Evolutionary conservation across 2,113 vertebrate species (phyloP), one percentile per base, ranked within the genome.

Genomic region (Tapirus terrestris): DNA sequence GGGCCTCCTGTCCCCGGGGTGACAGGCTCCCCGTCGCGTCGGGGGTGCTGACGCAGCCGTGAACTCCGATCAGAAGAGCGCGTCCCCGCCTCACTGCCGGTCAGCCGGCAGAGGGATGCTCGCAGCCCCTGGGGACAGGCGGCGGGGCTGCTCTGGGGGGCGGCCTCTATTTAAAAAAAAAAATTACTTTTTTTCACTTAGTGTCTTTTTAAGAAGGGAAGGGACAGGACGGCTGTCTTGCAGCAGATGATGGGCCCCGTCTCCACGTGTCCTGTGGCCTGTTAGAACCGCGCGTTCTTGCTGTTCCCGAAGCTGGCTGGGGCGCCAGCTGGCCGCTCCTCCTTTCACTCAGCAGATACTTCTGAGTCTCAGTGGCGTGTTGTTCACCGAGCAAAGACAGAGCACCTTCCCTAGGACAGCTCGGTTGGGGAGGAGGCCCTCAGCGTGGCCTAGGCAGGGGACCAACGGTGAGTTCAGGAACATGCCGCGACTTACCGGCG

Each of bases 11-110:
- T 2, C 48, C 25, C 39, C 6, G 3, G 17, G 27, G 17, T 5
- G 3, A 53, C 5, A 39, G 68, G n/a, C 18, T 76, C 45, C 68
- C 63, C 1, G 9, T 36, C 51, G 5, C 3, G 2, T 43, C 51
- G 3, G 0, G 61, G 21, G 13, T 5, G 1, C 76, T 51, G 68
- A 13, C 0, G 0, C 36, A 61, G 90, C 51, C 1, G 0, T 0
- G 12, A n/a, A 0, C 31, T 51, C 68, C 48, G 18, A 56, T 48
- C 27, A 31, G 48, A 36, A 25, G n/a, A n/a, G 79, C 72, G 39
- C 33, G 2, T 25, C 67, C 21, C n/a, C 7, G 39, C 33, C 16
- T 48, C 31, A 0, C 51, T 33, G 82, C 58, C 76, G 48, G 81
- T 5, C 27, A 9, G 20, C 36, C 25, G 18, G 70, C 29, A 14